Conservation (phyloP, 1,140 invertebrate species). For the Bursaphelenchus mucronatus region DNA sequence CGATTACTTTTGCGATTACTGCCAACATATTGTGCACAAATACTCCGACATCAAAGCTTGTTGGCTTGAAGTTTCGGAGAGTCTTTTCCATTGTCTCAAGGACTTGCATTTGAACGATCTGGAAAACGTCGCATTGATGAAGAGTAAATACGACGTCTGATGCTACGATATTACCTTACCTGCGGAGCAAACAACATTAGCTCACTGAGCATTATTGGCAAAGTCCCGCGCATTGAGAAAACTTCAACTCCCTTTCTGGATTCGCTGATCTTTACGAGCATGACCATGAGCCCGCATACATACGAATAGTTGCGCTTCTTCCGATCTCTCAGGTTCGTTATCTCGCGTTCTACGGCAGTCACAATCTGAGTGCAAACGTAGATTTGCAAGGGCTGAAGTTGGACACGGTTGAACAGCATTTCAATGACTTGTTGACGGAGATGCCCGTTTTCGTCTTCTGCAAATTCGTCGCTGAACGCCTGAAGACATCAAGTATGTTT, state of each 20-base stretch:
- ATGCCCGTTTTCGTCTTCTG: conserved; percentile 50
- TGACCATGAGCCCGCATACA: conserved; percentile 51
- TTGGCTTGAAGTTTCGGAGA: conserved; percentile 44
- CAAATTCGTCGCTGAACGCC: conserved; percentile 55
- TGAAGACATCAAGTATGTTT: conserved; percentile 17
- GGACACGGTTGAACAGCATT: conserved; percentile 50
- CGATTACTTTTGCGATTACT: conserved; percentile 65
- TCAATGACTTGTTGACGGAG: conserved; percentile 55
- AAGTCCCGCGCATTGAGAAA: conserved; percentile 28
- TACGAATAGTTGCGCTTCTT: conserved; percentile 56
- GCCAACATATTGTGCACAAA: conserved; percentile 57
- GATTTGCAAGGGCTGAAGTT: conserved; percentile 57
- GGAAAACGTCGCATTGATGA: conserved; percentile 5
- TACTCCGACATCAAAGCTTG: conserved; percentile 35
- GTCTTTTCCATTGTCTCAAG: conserved; percentile 45
- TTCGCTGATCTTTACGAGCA: conserved; percentile 51
- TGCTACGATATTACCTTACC: conserved; percentile 18
- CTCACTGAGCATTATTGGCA: conserved; percentile 48
- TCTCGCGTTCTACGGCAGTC: conserved; percentile 50
- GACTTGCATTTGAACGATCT: conserved; percentile 46
- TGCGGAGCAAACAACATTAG: conserved; percentile 50
- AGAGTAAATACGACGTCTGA: conserved; percentile 23
- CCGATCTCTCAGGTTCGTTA: conserved; percentile 41
- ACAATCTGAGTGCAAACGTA: conserved; percentile 59
- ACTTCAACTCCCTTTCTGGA: conserved; percentile 45